Base-by-base conservation (phyloP, 2,888 invertebrate species). In the Eubasilissa splendida region DNA sequence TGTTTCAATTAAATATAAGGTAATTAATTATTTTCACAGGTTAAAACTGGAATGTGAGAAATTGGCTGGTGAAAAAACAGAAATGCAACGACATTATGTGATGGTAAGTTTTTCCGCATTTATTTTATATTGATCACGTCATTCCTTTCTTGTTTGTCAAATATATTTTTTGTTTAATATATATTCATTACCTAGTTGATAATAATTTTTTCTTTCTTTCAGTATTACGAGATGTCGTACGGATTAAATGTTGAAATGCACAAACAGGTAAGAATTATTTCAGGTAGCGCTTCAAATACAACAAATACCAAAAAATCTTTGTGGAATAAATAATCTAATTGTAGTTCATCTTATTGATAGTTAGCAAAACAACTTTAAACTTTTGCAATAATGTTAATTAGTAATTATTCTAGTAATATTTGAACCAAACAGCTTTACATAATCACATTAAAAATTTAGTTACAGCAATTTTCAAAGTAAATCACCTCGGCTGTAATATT, bases 21-120 rank as follows among this genome's bases (percentile, higher is more conserved):
- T 22, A 22, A 22, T 22, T 22, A 22, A 14, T 58, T 12, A 59
- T 75, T 33, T 60, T 92, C 93, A 82, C 94, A 98, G 98, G 89
- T 92, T 98, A 88, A 98, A 98, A 92, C 93, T 98, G 91, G 99
- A 99, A 92, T 97, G 97, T 91, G 99, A 99, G 90, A 99, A 99
- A 91, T 90, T 99, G 88, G 97, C 96, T 84, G 96, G 95, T 89
- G 99, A 99, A 91, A 99, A 99, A 92, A 98, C 98, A 86, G 98
- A 98, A 92, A 97, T 99, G 95, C 98, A 99, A 90, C 93, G 99
- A 90, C 98, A 99, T 93, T 99, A 98, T 92, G 98, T 98, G 86
- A 98, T 99, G 98, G 98, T 98, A 92, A 94, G 84, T 83, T 79
- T 78, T 76, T 3, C 1, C 12, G 60, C 22, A 63, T 22, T 22